phyloP scores from a whole-genome alignment of 1,140 invertebrate genomes.

The Anthonomus grandis region DNA sequence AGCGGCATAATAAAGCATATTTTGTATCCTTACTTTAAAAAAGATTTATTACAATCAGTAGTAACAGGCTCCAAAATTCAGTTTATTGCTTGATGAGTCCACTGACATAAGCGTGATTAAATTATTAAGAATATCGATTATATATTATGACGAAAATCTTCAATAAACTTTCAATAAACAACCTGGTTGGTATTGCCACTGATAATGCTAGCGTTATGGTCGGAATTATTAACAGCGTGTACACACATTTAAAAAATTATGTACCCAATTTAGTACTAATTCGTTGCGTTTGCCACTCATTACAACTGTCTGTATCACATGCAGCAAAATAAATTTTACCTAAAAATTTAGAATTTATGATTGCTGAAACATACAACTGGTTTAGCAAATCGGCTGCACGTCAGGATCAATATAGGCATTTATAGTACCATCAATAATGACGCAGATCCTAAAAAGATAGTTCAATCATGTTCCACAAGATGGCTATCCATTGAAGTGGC shows the following conservation, averaged over 20 bases:
- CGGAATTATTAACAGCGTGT: background rate
- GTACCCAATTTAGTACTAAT: constrained; percentile 8
- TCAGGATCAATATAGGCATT: background rate
- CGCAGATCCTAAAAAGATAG: background rate
- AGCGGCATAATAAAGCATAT: no score
- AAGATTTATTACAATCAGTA: no score
- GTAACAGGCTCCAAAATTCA: no score
- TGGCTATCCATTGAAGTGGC: background rate
- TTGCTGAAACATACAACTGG: no score
- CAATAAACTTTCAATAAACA: no score
- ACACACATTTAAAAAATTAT: constrained; percentile 8
- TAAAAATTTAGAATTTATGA: constrained; percentile 7
- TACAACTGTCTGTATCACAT: constrained; percentile 9
- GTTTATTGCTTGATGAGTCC: no score
- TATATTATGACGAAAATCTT: no score
- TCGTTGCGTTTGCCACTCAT: constrained; percentile 9
- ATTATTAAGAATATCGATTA: no score
- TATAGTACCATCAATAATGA: background rate
- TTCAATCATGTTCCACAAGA: background rate
- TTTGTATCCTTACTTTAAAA: no score
- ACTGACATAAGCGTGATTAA: no score
- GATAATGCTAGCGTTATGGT: background rate
- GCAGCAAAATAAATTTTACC: background rate
- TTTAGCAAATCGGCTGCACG: background rate
- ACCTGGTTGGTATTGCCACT: background rate